Evolutionary conservation across 1,140 invertebrate genomes (phyloP).

Genomic region (Lordiphosa collinella): DNA sequence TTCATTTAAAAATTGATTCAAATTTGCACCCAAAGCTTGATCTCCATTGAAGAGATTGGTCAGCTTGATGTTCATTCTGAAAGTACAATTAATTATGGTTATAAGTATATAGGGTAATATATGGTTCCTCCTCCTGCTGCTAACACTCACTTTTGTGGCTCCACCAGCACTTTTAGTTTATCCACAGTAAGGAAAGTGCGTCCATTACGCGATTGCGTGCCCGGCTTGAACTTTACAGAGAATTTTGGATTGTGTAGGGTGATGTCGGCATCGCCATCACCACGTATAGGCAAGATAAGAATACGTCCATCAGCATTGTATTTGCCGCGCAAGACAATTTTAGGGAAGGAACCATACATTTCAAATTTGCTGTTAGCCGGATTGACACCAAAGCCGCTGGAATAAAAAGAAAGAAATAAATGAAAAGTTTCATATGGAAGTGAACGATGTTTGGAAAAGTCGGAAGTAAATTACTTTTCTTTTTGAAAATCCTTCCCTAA

Average conservation of each 20-base stretch:
- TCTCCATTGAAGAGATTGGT: conserved; percentile 87
- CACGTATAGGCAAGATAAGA: conserved; percentile 69
- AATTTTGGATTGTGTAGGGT: conserved; percentile 66
- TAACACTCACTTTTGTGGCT: conserved; percentile 63
- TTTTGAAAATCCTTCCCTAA: too few species aligned
- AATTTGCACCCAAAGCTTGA: conserved; percentile 82
- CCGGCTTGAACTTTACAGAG: conserved; percentile 74
- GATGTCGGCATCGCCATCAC: conserved; percentile 78
- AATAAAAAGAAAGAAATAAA: background rate
- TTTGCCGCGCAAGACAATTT: conserved; percentile 64
- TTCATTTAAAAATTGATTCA: conserved; percentile 83
- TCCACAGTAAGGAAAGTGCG: conserved; percentile 62
- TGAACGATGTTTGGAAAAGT: too few species aligned
- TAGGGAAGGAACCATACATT: conserved; percentile 69
- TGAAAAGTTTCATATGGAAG: too few species aligned
- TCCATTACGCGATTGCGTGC: conserved; percentile 46
- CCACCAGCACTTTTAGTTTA: conserved; percentile 71
- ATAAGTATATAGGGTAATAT: background rate
- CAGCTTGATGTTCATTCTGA: conserved; percentile 82
- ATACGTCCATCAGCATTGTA: conserved; percentile 74
- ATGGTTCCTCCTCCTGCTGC: background rate
- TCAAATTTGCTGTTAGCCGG: conserved; percentile 72
- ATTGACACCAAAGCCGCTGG: conserved; percentile 65
- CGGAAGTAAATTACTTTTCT: too few species aligned
- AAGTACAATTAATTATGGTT: conserved; percentile 37